Evolutionary conservation across 2,113 vertebrate genomes (phyloP).

Genomic region (Leptocoma aspasia): DNA sequence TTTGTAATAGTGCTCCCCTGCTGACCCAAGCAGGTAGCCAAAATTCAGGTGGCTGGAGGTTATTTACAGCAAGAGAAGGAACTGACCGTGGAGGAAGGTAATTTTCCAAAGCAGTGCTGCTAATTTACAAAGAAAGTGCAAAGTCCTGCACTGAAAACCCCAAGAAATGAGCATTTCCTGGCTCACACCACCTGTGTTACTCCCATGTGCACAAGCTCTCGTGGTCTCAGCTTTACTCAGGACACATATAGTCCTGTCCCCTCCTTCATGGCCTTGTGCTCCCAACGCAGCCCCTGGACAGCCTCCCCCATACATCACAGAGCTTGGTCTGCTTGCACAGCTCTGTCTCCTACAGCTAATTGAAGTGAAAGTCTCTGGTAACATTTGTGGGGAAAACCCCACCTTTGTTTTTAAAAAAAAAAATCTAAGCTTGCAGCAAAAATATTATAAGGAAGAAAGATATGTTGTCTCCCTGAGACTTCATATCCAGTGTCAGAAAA

Average conservation of each 20-base stretch:
- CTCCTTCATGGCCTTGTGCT: neutral
- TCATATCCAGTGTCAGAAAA: neutral
- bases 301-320: accelerated
- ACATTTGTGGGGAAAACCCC: neutral
- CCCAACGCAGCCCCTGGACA: neutral
- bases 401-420: neutral
- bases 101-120: neutral
- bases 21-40: conserved; percentile 42
- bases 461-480: neutral
- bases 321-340: neutral
- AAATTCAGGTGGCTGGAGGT: conserved; percentile 1
- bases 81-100: neutral
- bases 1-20: neutral
- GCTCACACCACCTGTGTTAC: neutral
- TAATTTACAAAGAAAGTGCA: neutral
- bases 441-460: neutral
- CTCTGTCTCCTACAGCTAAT: neutral
- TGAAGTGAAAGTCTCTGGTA: neutral
- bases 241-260: accelerated
- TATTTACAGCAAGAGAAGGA: neutral
- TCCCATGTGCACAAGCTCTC: neutral
- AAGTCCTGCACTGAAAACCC: neutral
- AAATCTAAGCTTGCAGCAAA: neutral
- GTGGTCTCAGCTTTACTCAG: neutral
- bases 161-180: neutral